Evolutionary conservation across 2,113 vertebrate genomes (phyloP).

Genomic region (Cepphus grylle): DNA sequence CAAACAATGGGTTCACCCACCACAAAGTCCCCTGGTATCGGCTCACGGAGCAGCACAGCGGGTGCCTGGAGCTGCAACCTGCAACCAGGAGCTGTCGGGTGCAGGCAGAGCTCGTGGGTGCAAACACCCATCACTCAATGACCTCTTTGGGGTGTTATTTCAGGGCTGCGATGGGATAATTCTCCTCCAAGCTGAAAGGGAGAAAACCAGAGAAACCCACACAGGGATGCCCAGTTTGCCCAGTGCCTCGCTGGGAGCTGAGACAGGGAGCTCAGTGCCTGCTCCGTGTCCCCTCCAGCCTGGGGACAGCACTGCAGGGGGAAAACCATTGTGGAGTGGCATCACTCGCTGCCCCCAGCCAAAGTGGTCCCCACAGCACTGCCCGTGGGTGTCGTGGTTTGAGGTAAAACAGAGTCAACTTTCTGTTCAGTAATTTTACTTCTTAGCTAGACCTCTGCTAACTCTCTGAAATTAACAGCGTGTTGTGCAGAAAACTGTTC

Average conservation of each 20-base stretch:
- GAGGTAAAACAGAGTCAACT: too few species aligned
- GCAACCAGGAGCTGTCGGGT: background rate
- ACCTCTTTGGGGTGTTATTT: background rate
- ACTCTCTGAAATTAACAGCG: too few species aligned
- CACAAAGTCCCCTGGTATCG: accelerated
- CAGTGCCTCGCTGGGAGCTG: background rate
- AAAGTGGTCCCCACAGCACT: background rate
- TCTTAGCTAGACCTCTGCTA: too few species aligned
- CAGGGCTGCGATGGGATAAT: background rate
- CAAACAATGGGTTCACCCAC: accelerated
- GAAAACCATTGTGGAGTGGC: background rate
- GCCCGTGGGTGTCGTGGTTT: too few species aligned
- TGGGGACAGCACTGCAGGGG: accelerated
- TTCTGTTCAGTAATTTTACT: too few species aligned
- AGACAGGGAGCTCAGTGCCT: background rate
- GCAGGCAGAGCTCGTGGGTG: background rate
- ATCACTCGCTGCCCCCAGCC: background rate
- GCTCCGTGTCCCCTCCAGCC: background rate
- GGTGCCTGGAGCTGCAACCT: background rate
- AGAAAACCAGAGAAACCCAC: background rate
- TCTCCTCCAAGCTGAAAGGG: background rate
- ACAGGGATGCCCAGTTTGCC: background rate
- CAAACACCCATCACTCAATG: background rate
- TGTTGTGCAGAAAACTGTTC: too few species aligned
- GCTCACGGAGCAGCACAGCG: accelerated